Evolutionary conservation across 2,113 vertebrate species (phyloP).

Genomic region (Istiophorus platypterus): DNA sequence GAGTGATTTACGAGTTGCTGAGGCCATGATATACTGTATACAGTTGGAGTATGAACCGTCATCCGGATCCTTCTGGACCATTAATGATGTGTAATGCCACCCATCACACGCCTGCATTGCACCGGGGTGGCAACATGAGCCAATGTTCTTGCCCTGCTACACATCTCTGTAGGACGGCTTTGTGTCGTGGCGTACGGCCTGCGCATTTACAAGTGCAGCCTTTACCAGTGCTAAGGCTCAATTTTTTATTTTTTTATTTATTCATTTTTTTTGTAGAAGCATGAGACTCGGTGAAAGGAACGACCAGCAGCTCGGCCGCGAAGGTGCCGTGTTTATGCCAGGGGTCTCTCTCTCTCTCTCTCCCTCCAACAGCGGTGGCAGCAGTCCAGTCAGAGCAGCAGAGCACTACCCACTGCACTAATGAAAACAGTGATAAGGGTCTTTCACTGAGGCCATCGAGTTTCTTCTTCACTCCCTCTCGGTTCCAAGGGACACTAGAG

Average conservation of each 20-base stretch:
- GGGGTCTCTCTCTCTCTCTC: conserved; percentile 40
- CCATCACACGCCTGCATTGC: conserved; percentile 45
- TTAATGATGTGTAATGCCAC: conserved; percentile 50
- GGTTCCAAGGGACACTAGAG: conserved; percentile 50
- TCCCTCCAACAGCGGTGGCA: conserved; percentile 43
- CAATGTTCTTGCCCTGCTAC: conserved; percentile 39
- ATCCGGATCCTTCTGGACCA: conserved; percentile 29
- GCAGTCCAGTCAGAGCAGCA: conserved; percentile 47
- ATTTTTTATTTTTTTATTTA: too few relatives aligned
- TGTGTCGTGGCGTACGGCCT: conserved; percentile 3
- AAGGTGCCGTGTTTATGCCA: conserved; percentile 10
- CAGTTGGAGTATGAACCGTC: conserved; percentile 51
- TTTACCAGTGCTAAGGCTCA: neutral
- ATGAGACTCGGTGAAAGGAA: conserved; percentile 1
- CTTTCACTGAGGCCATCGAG: conserved; percentile 52
- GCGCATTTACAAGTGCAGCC: too few relatives aligned
- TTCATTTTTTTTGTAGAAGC: too few relatives aligned
- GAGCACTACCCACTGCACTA: conserved; percentile 60
- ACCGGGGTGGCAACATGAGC: conserved; percentile 42
- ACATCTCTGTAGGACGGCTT: conserved; percentile 30
- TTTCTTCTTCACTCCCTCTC: conserved; percentile 14
- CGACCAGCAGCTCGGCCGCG: conserved; percentile 5
- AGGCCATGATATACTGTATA: conserved; percentile 51
- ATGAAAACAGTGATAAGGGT: conserved; percentile 71
- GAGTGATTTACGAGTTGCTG: conserved; percentile 70